Evolutionary conservation across 2,888 invertebrate species (phyloP), one percentile per base, ranked within the genome.

Genomic region (Chaetogeoica ovagalla): DNA sequence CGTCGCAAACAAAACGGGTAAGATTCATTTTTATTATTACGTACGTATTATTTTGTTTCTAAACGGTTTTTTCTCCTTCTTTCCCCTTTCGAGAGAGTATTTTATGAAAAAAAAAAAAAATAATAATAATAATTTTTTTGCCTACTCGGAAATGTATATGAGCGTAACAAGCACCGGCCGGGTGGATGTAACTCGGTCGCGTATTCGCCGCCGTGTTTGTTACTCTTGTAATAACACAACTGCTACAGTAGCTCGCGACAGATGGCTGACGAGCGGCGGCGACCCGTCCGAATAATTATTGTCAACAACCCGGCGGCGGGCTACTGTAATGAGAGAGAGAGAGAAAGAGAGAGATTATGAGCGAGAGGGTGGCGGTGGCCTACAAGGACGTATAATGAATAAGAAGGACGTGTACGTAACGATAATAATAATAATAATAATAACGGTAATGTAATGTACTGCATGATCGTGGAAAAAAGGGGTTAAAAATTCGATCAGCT

Each of bases 401-500:
- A 77, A 1, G 8, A 3, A 63, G 71, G 70, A 79, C 79, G 77
- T 69, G 77, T 76, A 76, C 62, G 62, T 43, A 43, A 43, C 43
- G 43, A 77, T 70, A 65, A 48, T 48, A 66, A 66, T 60, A 70
- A 72, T 72, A 79, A 70, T 70, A 71, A 79, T 79, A 30, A 30
- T 30, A 30, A 4, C 30, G 30, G 30, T 30, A 30, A 30, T 30
- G 63, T 70, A 75, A 75, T 30, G 30, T 30, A 30, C 30, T 57
- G 66, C 43, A n/a, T 68, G 59, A 66, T 66, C 66, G 66, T 39
- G 8, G 9, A 55, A 65, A 77, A 73, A 75, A 79, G 70, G 79
- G 79, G 70, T 71, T 63, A 79, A 70, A 79, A 79, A 79, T 79
- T 79, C 79, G 79, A 79, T 79, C 79, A 63, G 62, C 70, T 71